Percentiles rank a stretch among this genome's conserved stretches.
Conservation (phyloP, 2,888 invertebrate genomes). For the Harpalus rubripes region DNA sequence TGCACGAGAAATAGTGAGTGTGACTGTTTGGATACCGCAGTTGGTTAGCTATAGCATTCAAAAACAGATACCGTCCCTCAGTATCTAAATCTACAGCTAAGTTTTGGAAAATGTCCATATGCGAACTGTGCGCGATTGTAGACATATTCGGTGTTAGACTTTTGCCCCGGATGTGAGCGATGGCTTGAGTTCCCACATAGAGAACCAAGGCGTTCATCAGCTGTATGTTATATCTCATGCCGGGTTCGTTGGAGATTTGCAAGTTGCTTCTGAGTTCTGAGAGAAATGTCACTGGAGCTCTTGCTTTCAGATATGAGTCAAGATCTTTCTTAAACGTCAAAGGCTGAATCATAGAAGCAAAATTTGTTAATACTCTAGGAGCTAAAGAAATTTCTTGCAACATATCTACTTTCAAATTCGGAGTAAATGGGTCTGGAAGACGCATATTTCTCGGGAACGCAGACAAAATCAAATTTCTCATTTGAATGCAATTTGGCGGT, state of each 20-base stretch:
- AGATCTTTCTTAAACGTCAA: slow-evolving; percentile 95
- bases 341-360: slow-evolving; percentile 91
- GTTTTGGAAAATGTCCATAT: slow-evolving; percentile 99
- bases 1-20: slow-evolving; percentile 99
- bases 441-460: slow-evolving; percentile 99
- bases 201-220: slow-evolving; percentile 98
- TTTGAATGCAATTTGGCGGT: slow-evolving; percentile 99
- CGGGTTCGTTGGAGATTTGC: slow-evolving; percentile 93
- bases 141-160: slow-evolving; percentile 96
- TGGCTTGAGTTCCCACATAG: slow-evolving; percentile 98
- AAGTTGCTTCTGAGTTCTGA: slow-evolving; percentile 94
- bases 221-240: slow-evolving; percentile 95
- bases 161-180: slow-evolving; percentile 93
- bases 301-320: slow-evolving; percentile 96
- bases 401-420: slow-evolving; percentile 96
- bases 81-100: slow-evolving; percentile 98
- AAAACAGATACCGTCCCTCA: slow-evolving; percentile 97
- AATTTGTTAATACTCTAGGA: slow-evolving; percentile 94
- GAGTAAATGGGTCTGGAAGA: slow-evolving; percentile 98
- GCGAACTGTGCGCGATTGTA: slow-evolving; percentile 98
- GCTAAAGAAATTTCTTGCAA: slow-evolving; percentile 92
- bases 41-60: slow-evolving; percentile 99
- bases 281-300: slow-evolving; percentile 96
- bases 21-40: slow-evolving; percentile 99
- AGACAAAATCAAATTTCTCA: slow-evolving; percentile 98